These are phyloP conservation scores for Cephus pygmeus DNA, from an alignment of 2,888 invertebrate genomes.

Conservation along the genomic window DNA sequence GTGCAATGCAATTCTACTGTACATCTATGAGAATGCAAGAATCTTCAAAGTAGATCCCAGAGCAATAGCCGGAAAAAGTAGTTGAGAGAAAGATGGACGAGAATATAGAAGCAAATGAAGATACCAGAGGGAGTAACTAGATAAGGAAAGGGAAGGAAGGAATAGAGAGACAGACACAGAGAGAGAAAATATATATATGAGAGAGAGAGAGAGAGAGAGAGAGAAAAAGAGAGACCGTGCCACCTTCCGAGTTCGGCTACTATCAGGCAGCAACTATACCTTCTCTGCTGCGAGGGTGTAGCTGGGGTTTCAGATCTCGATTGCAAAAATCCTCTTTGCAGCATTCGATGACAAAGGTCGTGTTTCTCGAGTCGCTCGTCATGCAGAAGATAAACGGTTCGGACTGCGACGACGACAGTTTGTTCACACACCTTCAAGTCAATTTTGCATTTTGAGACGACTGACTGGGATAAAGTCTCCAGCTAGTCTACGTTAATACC, in stretches of 20 bases:
- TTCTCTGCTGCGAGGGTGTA: constrained; percentile 73
- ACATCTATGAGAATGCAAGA: background rate
- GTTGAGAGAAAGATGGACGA: background rate
- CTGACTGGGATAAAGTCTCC: background rate
- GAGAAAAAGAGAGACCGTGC: constrained; percentile 33
- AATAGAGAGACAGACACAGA: constrained; percentile 7
- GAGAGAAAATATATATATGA: constrained; percentile 26
- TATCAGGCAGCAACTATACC: constrained; percentile 71
- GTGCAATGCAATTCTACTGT: background rate
- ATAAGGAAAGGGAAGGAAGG: constrained; percentile 1
- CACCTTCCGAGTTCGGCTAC: constrained; percentile 46
- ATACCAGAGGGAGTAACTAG: background rate
- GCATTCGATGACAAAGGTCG: constrained; percentile 83
- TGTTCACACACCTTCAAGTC: constrained; percentile 83
- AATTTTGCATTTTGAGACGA: constrained; percentile 66
- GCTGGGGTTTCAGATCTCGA: constrained; percentile 75
- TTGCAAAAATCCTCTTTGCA: constrained; percentile 85
- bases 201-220: constrained; percentile 22
- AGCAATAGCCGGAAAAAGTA: background rate
- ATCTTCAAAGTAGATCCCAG: background rate
- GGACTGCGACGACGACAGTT: constrained; percentile 77
- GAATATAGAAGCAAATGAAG: background rate
- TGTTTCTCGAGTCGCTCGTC: constrained; percentile 79
- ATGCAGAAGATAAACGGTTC: constrained; percentile 87
- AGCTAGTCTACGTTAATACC: background rate